phyloP scores from a whole-genome alignment of 2,888 invertebrate species.

The Molorchus minor region DNA sequence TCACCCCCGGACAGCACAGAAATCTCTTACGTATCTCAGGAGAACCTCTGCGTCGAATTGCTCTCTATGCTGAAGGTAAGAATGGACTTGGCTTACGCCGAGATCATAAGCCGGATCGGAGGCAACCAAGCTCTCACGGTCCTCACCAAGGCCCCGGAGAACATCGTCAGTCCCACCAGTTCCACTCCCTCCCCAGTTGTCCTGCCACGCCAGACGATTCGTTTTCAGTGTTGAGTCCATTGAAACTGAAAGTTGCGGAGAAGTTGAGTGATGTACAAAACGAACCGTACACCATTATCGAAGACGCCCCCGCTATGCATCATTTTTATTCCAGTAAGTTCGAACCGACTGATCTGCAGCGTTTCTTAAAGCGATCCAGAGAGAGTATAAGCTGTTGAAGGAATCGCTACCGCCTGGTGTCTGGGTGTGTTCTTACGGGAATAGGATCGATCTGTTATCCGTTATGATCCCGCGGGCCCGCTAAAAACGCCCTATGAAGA shows the following conservation, averaged over 20 bases:
- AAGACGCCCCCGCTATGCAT: slow-evolving; percentile 57
- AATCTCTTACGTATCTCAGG: slow-evolving; percentile 46
- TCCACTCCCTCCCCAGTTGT: slow-evolving; percentile 53
- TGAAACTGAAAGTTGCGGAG: slow-evolving; percentile 21
- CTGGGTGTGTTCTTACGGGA: slow-evolving; percentile 74
- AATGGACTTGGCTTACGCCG: slow-evolving; percentile 80
- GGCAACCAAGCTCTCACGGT: slow-evolving; percentile 61
- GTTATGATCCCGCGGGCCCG: slow-evolving; percentile 95
- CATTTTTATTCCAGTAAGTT: slow-evolving; percentile 60
- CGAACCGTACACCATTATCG: slow-evolving; percentile 55
- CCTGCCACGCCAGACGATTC: slow-evolving; percentile 61
- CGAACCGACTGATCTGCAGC: slow-evolving; percentile 79
- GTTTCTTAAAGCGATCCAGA: slow-evolving; percentile 75
- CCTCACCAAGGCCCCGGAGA: slow-evolving; percentile 60
- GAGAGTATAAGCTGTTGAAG: slow-evolving; percentile 84
- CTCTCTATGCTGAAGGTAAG: slow-evolving; percentile 82
- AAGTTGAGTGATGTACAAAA: slow-evolving; percentile 44
- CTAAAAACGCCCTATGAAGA: slow-evolving; percentile 97
- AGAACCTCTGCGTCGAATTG: slow-evolving; percentile 72
- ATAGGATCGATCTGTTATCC: slow-evolving; percentile 90
- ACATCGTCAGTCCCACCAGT: slow-evolving; percentile 41
- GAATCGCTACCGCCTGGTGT: slow-evolving; percentile 89
- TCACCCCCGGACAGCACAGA: slow-evolving; percentile 50
- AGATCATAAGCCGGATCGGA: slow-evolving; percentile 74
- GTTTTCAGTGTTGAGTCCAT: slow-evolving; percentile 44